Conservation (phyloP, 92 coral and sea anemone genomes). For the Porites cylindrica region DNA sequence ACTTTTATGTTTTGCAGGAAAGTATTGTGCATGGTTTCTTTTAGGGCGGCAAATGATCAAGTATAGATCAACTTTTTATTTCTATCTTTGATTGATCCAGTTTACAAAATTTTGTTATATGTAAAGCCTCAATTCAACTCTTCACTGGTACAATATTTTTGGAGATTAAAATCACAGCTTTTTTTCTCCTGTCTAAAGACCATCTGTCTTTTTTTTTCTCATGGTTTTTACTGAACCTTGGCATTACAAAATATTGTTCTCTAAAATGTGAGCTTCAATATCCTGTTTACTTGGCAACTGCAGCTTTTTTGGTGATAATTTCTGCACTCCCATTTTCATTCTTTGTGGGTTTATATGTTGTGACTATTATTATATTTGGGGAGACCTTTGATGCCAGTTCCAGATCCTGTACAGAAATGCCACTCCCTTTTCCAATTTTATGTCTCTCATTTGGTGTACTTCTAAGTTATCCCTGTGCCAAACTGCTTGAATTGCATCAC, state of each 20-base stretch:
- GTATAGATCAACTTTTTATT: no score
- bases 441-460: constrained; percentile 14
- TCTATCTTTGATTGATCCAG: no score
- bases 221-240: neutral
- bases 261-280: constrained; percentile 10
- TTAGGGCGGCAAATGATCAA: no score
- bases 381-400: constrained; percentile 17
- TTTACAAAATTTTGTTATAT: no score
- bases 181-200: no score
- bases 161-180: no score
- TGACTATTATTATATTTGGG: constrained; percentile 3
- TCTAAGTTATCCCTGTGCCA: constrained; percentile 19
- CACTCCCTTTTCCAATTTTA: constrained; percentile 20
- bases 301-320: constrained; percentile 1
- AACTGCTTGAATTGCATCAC: constrained; percentile 26
- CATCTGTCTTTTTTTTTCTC: no score
- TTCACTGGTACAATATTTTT: no score
- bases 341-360: constrained; percentile 26
- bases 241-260: neutral
- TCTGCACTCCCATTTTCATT: constrained; percentile 27
- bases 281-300: constrained; percentile 23
- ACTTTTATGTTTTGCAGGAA: constrained; percentile 3
- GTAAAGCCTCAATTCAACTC: no score
- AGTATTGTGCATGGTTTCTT: neutral
- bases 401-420: neutral